Conservation (phyloP, 2,113 vertebrate species). For the Stigmatopora nigra region DNA sequence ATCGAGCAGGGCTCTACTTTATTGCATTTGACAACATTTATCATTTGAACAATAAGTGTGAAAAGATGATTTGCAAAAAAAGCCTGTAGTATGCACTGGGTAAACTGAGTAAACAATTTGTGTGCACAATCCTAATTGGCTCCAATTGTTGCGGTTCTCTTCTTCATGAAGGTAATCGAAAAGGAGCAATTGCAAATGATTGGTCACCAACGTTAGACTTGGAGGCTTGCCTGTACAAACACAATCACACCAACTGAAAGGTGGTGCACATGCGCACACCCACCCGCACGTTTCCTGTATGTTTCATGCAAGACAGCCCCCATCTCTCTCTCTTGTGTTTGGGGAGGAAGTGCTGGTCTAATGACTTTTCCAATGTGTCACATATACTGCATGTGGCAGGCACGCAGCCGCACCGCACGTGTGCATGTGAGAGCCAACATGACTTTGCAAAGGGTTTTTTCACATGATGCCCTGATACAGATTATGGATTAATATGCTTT, state of each 20-base stretch:
- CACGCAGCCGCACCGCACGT: constrained; percentile 45
- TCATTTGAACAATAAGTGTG: constrained; percentile 16
- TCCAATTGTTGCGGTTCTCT: constrained; percentile 43
- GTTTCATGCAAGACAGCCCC: constrained; percentile 55
- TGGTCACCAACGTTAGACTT: constrained; percentile 36
- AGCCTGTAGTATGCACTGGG: constrained; percentile 20
- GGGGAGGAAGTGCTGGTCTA: constrained; percentile 62
- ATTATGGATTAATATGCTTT: too few species aligned
- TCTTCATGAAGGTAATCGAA: constrained; percentile 48
- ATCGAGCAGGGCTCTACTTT: neutral
- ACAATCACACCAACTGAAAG: constrained; percentile 16
- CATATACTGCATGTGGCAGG: constrained; percentile 50
- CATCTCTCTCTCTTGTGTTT: constrained; percentile 54
- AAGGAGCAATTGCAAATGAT: constrained; percentile 43
- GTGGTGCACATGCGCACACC: constrained; percentile 25
- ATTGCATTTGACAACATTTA: neutral
- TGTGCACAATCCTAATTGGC: constrained; percentile 40
- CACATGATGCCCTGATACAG: constrained; percentile 3
- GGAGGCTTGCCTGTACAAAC: constrained; percentile 8
- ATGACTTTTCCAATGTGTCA: constrained; percentile 67
- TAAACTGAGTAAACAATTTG: constrained; percentile 12
- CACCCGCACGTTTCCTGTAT: constrained; percentile 64
- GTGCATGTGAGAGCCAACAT: constrained; percentile 49
- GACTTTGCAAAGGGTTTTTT: neutral
- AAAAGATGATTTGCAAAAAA: constrained; percentile 13